These are phyloP conservation scores for Sebastes miniatus DNA, from an alignment of 2,797 vertebrate genomes.

Conservation along the genomic window DNA sequence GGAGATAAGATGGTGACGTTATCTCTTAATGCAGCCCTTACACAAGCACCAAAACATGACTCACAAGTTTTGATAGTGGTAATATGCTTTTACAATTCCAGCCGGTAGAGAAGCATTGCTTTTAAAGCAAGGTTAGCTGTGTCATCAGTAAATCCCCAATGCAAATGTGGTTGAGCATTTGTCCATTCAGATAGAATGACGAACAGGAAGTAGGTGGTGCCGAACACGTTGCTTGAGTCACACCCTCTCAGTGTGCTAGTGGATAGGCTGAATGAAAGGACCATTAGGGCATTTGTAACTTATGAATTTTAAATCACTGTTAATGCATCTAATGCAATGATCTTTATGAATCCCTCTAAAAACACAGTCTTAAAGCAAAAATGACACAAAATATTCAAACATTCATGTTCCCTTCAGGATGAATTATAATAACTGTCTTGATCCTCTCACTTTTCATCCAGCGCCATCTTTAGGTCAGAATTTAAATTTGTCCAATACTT, in stretches of 20 bases:
- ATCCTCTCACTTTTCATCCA: neutral
- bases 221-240: neutral
- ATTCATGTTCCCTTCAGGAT: neutral
- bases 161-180: neutral
- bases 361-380: neutral
- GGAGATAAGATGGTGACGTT: neutral
- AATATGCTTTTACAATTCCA: neutral
- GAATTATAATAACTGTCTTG: neutral
- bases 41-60: neutral
- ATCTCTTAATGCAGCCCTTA: neutral
- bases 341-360: neutral
- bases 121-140: neutral
- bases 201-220: neutral
- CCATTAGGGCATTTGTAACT: neutral
- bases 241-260: neutral
- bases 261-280: neutral
- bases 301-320: neutral
- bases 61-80: neutral
- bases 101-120: neutral
- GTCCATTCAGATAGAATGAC: neutral
- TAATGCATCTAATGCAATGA: neutral
- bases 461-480: neutral
- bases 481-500: neutral
- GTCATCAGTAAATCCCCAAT: neutral
- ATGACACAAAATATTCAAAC: neutral